Evolutionary conservation across 2,113 vertebrate species (phyloP).

Genomic region (Psephotus haematonotus): DNA sequence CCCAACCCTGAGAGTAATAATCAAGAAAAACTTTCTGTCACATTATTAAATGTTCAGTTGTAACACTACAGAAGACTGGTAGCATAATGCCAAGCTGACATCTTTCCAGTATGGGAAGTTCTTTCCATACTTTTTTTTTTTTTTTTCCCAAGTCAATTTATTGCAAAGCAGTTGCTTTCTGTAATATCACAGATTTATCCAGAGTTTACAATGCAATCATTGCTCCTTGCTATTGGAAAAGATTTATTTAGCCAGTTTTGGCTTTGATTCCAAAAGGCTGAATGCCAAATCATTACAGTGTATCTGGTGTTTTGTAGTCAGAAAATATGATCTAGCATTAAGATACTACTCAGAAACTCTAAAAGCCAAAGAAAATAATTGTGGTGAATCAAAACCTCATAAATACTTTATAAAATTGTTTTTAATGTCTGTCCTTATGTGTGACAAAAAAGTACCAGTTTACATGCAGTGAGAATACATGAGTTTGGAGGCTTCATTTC

Average conservation of each 20-base stretch:
- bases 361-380: conserved; percentile 63
- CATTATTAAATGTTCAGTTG: not conserved
- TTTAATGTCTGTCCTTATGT: conserved; percentile 59
- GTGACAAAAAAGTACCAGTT: conserved; percentile 66
- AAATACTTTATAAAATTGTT: conserved; percentile 66
- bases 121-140: not conserved
- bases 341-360: conserved; percentile 61
- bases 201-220: conserved; percentile 66
- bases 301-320: conserved; percentile 72
- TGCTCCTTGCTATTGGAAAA: conserved; percentile 65
- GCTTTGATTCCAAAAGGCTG: conserved; percentile 60
- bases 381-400: conserved; percentile 69
- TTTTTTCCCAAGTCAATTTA: not conserved
- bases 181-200: conserved; percentile 64
- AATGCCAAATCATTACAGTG: conserved; percentile 69
- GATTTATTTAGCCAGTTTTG: conserved; percentile 66
- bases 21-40: not conserved
- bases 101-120: not conserved
- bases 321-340: conserved; percentile 74
- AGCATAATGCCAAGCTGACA: conserved; percentile 24
- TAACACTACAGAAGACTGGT: not conserved
- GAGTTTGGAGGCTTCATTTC: conserved; percentile 48
- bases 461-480: conserved; percentile 24
- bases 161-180: conserved; percentile 61
- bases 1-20: not conserved